Percentiles rank a stretch among this genome's conserved stretches.
These are phyloP conservation scores for Chrosomus eos DNA, from an alignment of 2,797 vertebrate species.

Conservation along the genomic window DNA sequence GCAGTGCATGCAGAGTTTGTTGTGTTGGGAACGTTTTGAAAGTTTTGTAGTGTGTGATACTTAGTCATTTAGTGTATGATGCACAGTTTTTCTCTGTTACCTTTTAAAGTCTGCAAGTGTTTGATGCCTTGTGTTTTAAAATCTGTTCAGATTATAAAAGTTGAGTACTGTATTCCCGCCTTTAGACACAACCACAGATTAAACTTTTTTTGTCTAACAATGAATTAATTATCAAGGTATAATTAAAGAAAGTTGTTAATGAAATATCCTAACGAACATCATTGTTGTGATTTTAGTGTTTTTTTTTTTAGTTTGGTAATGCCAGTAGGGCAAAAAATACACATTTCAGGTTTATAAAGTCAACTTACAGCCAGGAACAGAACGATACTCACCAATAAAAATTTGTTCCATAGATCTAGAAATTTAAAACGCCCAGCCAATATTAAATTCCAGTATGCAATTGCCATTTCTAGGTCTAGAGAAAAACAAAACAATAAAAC, in stretches of 20 bases:
- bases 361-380: neutral
- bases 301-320: neutral
- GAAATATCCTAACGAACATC: neutral
- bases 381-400: slow-evolving; percentile 94
- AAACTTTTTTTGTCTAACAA: neutral
- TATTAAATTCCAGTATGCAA: slow-evolving; percentile 99
- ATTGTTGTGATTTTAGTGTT: neutral
- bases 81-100: neutral
- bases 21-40: too few relatives aligned
- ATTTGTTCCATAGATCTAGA: slow-evolving; percentile 98
- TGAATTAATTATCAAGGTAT: neutral
- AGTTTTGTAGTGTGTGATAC: neutral
- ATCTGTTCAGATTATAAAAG: neutral
- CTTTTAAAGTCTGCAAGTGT: neutral
- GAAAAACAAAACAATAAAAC: slow-evolving; percentile 51
- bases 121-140: neutral
- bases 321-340: neutral
- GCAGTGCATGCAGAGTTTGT: neutral
- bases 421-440: slow-evolving; percentile 99
- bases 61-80: neutral
- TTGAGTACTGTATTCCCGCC: neutral
- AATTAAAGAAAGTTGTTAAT: neutral
- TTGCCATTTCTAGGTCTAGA: slow-evolving; percentile 99
- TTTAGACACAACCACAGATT: neutral
- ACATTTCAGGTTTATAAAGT: neutral